phyloP scores from a whole-genome alignment of 1,140 invertebrate species.

The Bursaphelenchus mucronatus region DNA sequence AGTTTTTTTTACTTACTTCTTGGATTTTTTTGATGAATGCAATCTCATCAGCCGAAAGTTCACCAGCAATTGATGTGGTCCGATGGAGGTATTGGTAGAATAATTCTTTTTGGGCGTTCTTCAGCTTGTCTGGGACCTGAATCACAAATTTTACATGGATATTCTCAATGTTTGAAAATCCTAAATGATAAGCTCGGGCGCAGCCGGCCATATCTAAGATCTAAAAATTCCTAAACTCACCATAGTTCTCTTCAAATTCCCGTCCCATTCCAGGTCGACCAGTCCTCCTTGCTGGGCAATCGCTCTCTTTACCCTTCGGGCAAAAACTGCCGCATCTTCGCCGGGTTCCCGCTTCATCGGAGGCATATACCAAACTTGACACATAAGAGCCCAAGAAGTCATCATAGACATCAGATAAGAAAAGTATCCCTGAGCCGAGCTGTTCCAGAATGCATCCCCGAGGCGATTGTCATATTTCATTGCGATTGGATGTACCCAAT shows the following conservation, averaged over 20 bases:
- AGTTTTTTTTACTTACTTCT: too few species aligned
- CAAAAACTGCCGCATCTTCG: slow-evolving; percentile 64
- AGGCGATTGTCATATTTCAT: slow-evolving; percentile 89
- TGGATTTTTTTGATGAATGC: too few species aligned
- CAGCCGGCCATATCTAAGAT: too few species aligned
- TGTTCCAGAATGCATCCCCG: slow-evolving; percentile 99
- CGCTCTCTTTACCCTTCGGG: slow-evolving; percentile 63
- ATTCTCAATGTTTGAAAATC: too few species aligned
- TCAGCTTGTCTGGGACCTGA: slow-evolving; percentile 50
- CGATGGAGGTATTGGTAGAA: slow-evolving; percentile 33
- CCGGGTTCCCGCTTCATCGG: slow-evolving; percentile 70
- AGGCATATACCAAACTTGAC: slow-evolving; percentile 97
- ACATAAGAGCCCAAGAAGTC: slow-evolving; percentile 98
- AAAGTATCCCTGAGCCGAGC: slow-evolving; percentile 98
- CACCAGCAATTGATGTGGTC: slow-evolving; percentile 30
- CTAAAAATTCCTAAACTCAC: background rate
- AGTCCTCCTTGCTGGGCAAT: slow-evolving; percentile 65
- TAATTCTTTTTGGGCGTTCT: slow-evolving; percentile 46
- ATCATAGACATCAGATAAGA: slow-evolving; percentile 97
- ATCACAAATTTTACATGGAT: slow-evolving; percentile 26
- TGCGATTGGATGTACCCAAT: slow-evolving; percentile 57
- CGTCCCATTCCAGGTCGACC: slow-evolving; percentile 65
- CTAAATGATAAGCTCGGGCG: too few species aligned
- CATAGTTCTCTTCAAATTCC: slow-evolving; percentile 41
- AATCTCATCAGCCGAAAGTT: too few species aligned